Conservation (phyloP, 1,140 invertebrate genomes). For the Cephus cinctus region DNA sequence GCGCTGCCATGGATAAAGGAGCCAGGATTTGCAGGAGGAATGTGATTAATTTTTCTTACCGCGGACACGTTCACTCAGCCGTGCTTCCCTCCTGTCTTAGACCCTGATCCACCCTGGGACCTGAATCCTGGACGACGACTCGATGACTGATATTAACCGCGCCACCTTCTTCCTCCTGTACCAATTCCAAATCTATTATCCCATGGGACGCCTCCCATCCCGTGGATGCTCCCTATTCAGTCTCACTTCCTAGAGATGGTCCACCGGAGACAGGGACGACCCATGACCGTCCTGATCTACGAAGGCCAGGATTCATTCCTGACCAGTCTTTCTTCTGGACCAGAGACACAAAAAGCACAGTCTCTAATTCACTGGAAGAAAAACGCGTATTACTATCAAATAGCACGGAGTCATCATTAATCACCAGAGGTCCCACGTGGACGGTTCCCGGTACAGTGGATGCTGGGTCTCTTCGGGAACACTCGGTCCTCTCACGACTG, state of each 20-base stretch:
- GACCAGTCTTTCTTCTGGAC: background rate
- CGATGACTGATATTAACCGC: constrained; percentile 25
- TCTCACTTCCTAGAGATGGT: background rate
- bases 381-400: no score
- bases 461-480: background rate
- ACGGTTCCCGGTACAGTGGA: no score
- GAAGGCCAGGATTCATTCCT: background rate
- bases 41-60: constrained; percentile 50
- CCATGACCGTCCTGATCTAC: background rate
- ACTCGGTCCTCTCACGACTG: background rate
- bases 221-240: background rate
- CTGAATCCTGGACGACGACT: constrained; percentile 27
- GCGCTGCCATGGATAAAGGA: constrained; percentile 44
- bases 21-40: constrained; percentile 46
- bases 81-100: constrained; percentile 21
- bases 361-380: no score
- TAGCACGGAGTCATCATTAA: no score
- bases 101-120: constrained; percentile 22
- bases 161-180: constrained; percentile 19
- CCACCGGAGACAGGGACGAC: constrained; percentile 5
- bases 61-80: constrained; percentile 34
- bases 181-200: no score
- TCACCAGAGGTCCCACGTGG: no score
- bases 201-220: no score
- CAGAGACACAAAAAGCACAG: no score